These are phyloP conservation scores for Aplidium turbinatum DNA, from an alignment of 23 tunicate genomes.

Conservation along the genomic window DNA sequence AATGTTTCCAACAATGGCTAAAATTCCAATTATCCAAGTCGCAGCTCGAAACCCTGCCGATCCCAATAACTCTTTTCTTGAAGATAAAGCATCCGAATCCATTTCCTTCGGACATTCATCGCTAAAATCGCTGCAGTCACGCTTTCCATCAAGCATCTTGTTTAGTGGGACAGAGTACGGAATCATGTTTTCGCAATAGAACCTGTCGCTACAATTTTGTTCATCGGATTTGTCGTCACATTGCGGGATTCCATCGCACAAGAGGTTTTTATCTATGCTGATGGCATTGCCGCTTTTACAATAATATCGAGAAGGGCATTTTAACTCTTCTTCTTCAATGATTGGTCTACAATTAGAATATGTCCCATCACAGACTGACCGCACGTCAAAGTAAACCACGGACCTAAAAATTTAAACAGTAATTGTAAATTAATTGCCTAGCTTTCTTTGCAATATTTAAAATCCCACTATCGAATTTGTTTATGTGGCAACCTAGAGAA, in stretches of 20 bases:
- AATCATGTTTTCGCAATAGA: conserved; percentile 55
- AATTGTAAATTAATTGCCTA: no score
- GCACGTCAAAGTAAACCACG: no score
- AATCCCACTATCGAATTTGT: no score
- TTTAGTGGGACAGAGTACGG: conserved; percentile 59
- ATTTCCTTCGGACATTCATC: conserved; percentile 81
- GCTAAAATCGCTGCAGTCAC: conserved; percentile 60
- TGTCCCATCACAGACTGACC: conserved; percentile 44
- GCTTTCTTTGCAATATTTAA: no score
- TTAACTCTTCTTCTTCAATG: conserved; percentile 53
- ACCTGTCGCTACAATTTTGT: conserved; percentile 35
- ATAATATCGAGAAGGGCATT: conserved; percentile 65
- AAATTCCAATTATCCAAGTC: conserved; percentile 49
- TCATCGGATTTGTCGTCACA: conserved; percentile 64
- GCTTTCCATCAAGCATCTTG: conserved; percentile 52
- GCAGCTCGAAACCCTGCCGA: conserved; percentile 35
- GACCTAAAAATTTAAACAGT: no score
- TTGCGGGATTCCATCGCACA: conserved; percentile 61
- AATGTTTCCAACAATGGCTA: conserved; percentile 38
- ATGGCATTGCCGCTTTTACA: conserved; percentile 45
- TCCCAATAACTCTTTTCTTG: conserved; percentile 45
- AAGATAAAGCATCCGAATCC: conserved; percentile 56
- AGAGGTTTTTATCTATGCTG: conserved; percentile 53
- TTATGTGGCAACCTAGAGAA: no score
- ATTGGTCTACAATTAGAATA: conserved; percentile 57